Evolutionary conservation across 2,888 invertebrate species (phyloP).

Genomic region (Diarsia rubi): DNA sequence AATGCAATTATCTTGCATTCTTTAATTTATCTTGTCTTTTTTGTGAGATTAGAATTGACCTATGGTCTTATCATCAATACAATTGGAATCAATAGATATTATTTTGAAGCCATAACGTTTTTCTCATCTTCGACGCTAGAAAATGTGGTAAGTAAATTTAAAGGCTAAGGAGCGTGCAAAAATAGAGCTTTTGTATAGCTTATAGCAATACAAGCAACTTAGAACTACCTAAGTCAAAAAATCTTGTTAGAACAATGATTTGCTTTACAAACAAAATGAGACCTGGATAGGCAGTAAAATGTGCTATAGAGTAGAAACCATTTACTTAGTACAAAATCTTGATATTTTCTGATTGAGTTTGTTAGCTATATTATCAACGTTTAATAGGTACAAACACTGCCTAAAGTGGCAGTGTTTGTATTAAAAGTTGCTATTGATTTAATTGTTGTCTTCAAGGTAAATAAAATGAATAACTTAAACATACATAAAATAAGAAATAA

Average conservation of each 20-base stretch:
- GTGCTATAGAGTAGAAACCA: not conserved
- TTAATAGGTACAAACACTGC: constrained; percentile 32
- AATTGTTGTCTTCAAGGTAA: constrained; percentile 44
- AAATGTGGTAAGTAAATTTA: not conserved
- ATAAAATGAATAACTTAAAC: constrained; percentile 51
- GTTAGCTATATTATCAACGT: constrained; percentile 19
- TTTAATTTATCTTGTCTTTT: constrained; percentile 7
- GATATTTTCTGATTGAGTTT: constrained; percentile 34
- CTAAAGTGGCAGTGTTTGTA: no score
- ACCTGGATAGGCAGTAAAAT: constrained; percentile 1
- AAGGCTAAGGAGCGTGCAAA: not conserved
- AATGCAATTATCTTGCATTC: not conserved
- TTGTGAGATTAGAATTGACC: constrained; percentile 10
- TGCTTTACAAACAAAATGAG: not conserved
- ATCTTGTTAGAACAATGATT: not conserved
- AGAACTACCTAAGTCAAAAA: not conserved
- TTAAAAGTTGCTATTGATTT: no score
- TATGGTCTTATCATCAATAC: not conserved
- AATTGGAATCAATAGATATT: no score
- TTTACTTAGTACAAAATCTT: constrained; percentile 11
- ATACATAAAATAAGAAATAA: constrained; percentile 33
- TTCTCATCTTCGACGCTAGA: not conserved
- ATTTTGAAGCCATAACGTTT: not conserved
- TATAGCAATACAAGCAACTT: no score
- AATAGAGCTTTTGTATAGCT: not conserved